These are phyloP conservation scores for Promerops cafer DNA, from an alignment of 2,113 vertebrate genomes.

Conservation along the genomic window DNA sequence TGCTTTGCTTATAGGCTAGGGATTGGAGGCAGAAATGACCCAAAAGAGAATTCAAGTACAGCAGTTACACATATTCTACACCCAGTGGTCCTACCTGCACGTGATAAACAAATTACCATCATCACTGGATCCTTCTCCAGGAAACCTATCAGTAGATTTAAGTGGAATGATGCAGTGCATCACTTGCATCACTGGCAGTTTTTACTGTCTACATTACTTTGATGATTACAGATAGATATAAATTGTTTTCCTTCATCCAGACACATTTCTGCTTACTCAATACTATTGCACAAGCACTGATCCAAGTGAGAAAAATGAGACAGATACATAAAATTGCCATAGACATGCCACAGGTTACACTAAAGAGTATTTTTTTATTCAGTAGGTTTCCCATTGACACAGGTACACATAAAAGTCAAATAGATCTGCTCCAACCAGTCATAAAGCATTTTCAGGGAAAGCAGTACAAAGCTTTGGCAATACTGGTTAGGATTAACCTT, in stretches of 20 bases:
- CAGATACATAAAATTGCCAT: fast-evolving
- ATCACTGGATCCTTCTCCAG: neutral
- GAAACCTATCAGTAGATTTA: neutral
- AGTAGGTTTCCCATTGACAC: neutral
- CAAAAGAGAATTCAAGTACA: neutral
- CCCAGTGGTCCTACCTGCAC: neutral
- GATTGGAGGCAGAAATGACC: neutral
- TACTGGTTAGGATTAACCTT: neutral
- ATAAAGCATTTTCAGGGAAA: neutral
- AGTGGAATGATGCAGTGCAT: neutral
- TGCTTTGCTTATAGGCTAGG: neutral
- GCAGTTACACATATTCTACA: neutral
- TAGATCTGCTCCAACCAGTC: neutral
- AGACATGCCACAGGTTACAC: neutral
- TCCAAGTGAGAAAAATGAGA: neutral
- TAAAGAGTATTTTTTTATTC: neutral
- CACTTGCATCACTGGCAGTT: neutral
- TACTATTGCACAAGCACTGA: neutral
- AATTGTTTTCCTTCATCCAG: neutral
- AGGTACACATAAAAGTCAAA: neutral
- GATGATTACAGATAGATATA: neutral
- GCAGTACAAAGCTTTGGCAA: neutral
- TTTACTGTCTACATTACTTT: neutral
- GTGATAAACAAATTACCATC: neutral
- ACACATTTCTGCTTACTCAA: neutral